These are phyloP conservation scores for Cliona cf. orientalis DNA, from an alignment of 37 sponge, comb jelly and placozoan species.

Conservation along the genomic window DNA sequence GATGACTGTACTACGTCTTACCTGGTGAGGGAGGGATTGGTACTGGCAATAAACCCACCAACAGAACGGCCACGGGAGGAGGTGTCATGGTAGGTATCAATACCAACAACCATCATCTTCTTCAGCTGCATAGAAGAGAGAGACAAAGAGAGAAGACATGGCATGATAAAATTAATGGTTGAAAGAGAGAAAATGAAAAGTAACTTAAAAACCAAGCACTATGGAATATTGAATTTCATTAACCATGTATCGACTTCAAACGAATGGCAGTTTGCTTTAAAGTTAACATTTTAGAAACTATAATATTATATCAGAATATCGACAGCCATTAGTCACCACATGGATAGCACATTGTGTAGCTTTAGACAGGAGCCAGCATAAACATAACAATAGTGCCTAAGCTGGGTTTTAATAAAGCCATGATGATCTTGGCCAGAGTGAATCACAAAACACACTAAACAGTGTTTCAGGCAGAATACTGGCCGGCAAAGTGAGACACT, in stretches of 20 bases:
- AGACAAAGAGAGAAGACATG: no score
- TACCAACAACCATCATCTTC: slow-evolving; percentile 93
- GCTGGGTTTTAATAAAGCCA: slow-evolving; percentile 48
- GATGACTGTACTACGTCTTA: no score
- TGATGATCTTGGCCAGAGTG: slow-evolving; percentile 44
- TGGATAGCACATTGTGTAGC: background rate
- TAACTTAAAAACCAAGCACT: background rate
- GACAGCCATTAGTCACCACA: background rate
- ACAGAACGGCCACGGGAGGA: slow-evolving; percentile 82
- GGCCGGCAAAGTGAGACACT: background rate
- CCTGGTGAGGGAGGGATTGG: slow-evolving; percentile 86
- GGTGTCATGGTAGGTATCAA: slow-evolving; percentile 97
- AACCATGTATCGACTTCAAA: background rate
- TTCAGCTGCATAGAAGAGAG: slow-evolving; percentile 67
- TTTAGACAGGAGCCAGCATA: slow-evolving; percentile 47
- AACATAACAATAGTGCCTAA: background rate
- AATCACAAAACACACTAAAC: slow-evolving; percentile 50
- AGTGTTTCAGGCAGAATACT: slow-evolving; percentile 29
- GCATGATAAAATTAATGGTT: no score
- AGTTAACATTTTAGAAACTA: no score
- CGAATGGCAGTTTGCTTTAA: no score
- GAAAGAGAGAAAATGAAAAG: no score
- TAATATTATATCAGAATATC: background rate
- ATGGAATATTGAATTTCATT: background rate
- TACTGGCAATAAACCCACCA: slow-evolving; percentile 90